These are phyloP conservation scores for Globodera rostochiensis DNA, from an alignment of 1,140 invertebrate species.

Conservation along the genomic window DNA sequence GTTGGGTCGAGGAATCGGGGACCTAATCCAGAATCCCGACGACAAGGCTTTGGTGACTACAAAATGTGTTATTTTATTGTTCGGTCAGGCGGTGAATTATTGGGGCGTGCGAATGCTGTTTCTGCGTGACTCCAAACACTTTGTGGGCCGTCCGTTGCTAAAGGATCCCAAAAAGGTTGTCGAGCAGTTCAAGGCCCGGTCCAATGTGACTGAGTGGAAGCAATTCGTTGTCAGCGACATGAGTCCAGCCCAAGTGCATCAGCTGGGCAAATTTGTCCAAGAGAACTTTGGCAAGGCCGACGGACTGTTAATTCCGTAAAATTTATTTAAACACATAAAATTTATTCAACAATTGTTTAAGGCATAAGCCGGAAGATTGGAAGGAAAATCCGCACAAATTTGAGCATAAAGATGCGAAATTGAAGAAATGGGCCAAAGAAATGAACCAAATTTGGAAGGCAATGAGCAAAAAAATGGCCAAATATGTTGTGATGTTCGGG, in stretches of 20 bases:
- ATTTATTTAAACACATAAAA: too few relatives aligned
- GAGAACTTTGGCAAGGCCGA: conserved; percentile 57
- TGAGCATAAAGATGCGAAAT: neutral
- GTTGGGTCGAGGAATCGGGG: too few relatives aligned
- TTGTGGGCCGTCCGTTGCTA: conserved; percentile 80
- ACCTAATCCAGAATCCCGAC: too few relatives aligned
- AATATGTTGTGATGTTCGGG: conserved; percentile 88
- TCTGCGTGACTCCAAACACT: conserved; percentile 75
- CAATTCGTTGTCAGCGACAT: conserved; percentile 17
- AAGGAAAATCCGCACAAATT: conserved; percentile 16
- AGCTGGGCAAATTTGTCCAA: conserved; percentile 38
- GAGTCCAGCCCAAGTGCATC: neutral
- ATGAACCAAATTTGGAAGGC: conserved; percentile 29
- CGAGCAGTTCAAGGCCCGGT: conserved; percentile 8
- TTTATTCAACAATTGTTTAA: too few relatives aligned
- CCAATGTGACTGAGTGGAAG: conserved; percentile 11
- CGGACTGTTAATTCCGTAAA: conserved; percentile 48
- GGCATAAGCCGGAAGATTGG: conserved; percentile 8
- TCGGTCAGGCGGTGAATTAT: conserved; percentile 21
- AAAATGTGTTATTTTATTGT: neutral
- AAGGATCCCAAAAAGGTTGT: conserved; percentile 51
- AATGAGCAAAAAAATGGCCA: conserved; percentile 69
- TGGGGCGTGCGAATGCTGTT: conserved; percentile 12
- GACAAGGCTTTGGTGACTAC: too few relatives aligned
- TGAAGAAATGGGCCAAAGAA: neutral